A percentile compares a stretch with the other conserved stretches of the same genome.
Conservation (phyloP, 1,140 invertebrate species). For the Cotesia vestalis region DNA sequence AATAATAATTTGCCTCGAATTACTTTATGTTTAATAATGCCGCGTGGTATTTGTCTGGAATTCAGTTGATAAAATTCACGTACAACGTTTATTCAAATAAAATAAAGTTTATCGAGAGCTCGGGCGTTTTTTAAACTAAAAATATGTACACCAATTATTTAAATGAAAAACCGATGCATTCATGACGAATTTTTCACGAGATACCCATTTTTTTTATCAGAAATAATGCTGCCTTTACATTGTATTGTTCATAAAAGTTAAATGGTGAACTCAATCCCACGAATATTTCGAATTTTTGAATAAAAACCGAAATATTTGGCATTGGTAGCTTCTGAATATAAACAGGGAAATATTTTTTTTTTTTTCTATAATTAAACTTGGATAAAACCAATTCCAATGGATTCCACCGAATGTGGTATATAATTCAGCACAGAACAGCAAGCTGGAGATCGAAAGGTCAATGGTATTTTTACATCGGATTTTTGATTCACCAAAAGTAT, state of each 20-base stretch:
- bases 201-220: background rate
- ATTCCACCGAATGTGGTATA: background rate
- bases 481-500: constrained; percentile 36
- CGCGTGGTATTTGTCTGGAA: constrained; percentile 5
- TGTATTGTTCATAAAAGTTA: too few species aligned
- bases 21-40: constrained; percentile 35
- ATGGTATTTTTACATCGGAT: constrained; percentile 2
- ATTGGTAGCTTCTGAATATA: background rate
- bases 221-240: too few species aligned
- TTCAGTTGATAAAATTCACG: constrained; percentile 20
- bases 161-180: constrained; percentile 4
- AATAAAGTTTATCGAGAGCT: constrained; percentile 13
- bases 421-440: too few species aligned
- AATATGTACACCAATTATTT: constrained; percentile 25
- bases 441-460: too few species aligned
- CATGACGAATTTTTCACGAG: background rate
- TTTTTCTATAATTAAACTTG: background rate
- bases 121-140: background rate
- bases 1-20: constrained; percentile 32
- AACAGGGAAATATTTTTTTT: background rate
- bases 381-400: background rate
- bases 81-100: constrained; percentile 17
- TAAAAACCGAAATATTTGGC: too few species aligned
- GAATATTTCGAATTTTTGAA: too few species aligned
- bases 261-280: too few species aligned